Evolutionary conservation across 2,888 invertebrate species (phyloP).

Genomic region (Carcina quercana): DNA sequence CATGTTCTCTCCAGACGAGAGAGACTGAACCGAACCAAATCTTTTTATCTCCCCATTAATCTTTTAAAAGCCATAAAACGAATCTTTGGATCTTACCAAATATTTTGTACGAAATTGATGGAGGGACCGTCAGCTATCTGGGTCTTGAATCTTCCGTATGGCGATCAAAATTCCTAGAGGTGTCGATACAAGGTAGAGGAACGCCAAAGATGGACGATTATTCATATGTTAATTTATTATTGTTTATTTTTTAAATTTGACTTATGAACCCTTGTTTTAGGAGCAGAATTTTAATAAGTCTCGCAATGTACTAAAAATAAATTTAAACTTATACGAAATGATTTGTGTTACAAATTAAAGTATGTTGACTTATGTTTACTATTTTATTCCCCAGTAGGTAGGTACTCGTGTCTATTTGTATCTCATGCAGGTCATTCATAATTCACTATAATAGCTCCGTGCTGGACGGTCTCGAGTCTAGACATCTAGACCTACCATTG

Average conservation of each 20-base stretch:
- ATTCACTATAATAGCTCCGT: too few species aligned
- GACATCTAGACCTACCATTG: too few species aligned
- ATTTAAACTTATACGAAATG: too few species aligned
- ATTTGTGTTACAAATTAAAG: too few species aligned
- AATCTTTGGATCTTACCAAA: slow-evolving; percentile 66
- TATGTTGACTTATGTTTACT: too few species aligned
- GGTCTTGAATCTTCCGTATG: slow-evolving; percentile 48
- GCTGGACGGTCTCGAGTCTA: too few species aligned
- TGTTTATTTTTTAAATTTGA: background rate
- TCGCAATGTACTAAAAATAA: too few species aligned
- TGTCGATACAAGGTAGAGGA: slow-evolving; percentile 62
- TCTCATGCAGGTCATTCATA: too few species aligned
- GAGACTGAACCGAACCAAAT: slow-evolving; percentile 54
- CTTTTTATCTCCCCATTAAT: slow-evolving; percentile 65
- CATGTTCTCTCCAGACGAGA: slow-evolving; percentile 56
- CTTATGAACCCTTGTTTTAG: background rate
- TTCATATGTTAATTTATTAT: background rate
- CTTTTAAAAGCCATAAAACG: slow-evolving; percentile 63
- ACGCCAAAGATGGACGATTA: slow-evolving; percentile 38
- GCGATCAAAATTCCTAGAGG: slow-evolving; percentile 70
- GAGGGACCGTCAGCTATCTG: slow-evolving; percentile 57
- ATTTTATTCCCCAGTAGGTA: too few species aligned
- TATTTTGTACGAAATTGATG: slow-evolving; percentile 71
- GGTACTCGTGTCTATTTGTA: too few species aligned
- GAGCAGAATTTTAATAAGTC: too few species aligned